Evolutionary conservation across 2,888 invertebrate genomes (phyloP).

Genomic region (Unio delphinus): DNA sequence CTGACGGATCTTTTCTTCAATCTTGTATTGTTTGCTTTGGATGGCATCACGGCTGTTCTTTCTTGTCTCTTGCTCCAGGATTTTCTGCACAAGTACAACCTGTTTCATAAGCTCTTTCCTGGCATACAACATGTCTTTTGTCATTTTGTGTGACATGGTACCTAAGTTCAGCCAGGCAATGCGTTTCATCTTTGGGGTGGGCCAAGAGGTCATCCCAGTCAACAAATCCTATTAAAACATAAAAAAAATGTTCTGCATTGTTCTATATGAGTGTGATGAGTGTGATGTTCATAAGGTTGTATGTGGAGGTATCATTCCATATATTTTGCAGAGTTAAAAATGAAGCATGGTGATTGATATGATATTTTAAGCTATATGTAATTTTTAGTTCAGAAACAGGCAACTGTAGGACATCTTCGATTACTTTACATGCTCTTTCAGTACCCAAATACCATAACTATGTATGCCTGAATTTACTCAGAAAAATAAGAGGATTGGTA

Average conservation of each 20-base stretch:
- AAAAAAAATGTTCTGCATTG: neutral
- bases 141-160: conserved; percentile 35
- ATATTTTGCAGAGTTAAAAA: no score
- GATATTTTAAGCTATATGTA: no score
- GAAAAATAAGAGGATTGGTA: no score
- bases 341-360: no score
- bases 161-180: conserved; percentile 42
- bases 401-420: no score
- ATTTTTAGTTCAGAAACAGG: no score
- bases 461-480: no score
- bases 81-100: conserved; percentile 35
- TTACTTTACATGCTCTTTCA: no score
- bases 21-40: conserved; percentile 16
- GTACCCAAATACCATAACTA: no score
- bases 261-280: no score
- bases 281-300: no score
- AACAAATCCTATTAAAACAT: conserved; percentile 7
- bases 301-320: no score
- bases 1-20: conserved; percentile 19
- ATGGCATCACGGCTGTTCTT: conserved; percentile 23
- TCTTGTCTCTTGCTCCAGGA: conserved; percentile 10
- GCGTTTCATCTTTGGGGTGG: conserved; percentile 14
- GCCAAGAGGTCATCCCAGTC: neutral
- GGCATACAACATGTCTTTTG: conserved; percentile 7
- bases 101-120: conserved; percentile 26